Percentiles rank a stretch among this genome's conserved stretches.
phyloP scores from a whole-genome alignment of 2,888 invertebrate species.

The Ischnura elegans region DNA sequence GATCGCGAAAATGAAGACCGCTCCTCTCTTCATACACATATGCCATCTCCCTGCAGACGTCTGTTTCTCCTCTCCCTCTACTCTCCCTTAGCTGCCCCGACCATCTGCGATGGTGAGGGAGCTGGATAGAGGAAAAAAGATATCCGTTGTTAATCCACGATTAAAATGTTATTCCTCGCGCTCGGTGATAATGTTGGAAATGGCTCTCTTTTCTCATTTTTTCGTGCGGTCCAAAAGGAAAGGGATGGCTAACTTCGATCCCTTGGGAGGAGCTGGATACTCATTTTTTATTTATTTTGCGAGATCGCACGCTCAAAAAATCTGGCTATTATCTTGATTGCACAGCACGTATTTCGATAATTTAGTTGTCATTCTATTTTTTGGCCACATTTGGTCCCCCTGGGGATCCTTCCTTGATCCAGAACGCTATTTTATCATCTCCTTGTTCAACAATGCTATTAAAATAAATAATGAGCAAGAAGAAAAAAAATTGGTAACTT shows the following conservation, averaged over 20 bases:
- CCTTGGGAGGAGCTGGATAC: not conserved
- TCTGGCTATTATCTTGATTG: slow-evolving; percentile 13
- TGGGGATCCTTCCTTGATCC: not conserved
- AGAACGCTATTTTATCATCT: not conserved
- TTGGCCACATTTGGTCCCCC: too few relatives aligned
- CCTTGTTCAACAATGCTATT: too few relatives aligned
- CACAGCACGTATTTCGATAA: not conserved
- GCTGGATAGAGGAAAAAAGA: not conserved
- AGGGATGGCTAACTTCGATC: not conserved
- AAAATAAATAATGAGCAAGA: too few relatives aligned
- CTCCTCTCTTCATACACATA: not conserved
- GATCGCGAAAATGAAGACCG: slow-evolving; percentile 1
- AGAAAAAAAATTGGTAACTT: too few relatives aligned
- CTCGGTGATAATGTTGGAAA: not conserved
- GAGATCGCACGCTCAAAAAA: not conserved
- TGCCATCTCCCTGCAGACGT: too few relatives aligned
- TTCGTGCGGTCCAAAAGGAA: not conserved
- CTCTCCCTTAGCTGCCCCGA: not conserved
- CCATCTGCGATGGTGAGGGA: not conserved
- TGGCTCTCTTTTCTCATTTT: not conserved
- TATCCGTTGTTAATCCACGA: slow-evolving; percentile 8
- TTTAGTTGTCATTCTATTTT: not conserved
- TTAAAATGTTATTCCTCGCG: slow-evolving; percentile 38
- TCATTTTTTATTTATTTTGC: not conserved
- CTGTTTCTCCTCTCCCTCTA: not conserved